Evolutionary conservation across 2,797 vertebrate genomes (phyloP), one percentile per base, ranked within the genome.

Genomic region (Ctenosaura bakeri): DNA sequence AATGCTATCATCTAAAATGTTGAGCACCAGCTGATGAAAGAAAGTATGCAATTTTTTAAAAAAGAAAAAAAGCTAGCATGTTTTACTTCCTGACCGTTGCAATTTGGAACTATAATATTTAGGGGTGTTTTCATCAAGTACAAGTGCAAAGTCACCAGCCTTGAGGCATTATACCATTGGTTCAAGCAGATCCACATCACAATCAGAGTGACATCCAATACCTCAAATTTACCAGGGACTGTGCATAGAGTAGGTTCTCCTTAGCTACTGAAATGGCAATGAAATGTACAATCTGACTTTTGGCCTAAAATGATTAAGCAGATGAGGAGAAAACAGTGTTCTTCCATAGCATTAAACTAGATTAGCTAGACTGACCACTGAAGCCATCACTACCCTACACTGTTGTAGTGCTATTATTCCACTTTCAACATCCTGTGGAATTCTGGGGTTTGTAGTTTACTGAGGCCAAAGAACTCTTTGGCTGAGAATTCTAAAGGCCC

Each of bases 121-220:
- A 74, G 69, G 83, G 38, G n/a, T 59, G 38, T 88, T 89, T 78
- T 77, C 73, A 84, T 69, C 35, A 29, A 54, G 32, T 54, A 84
- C 5, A 12, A 26, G 10, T 81, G 71, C n/a, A 42, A 78, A 83
- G 5, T 54, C 59, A 66, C 46, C 64, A 52, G n/a, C 14, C 73
- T 66, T 38, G 38, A 42, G 46, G 42, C 29, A 76, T 59, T n/a
- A 62, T 26, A 74, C 69, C 29, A n/a, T 62, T 76, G 38, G 14
- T 77, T 84, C 82, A 3, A 66, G 35, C 46, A 64, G 26, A 50
- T 29, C 26, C 24, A 78, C 74, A 52, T 56, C 42, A 77, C 22
- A 79, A 35, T 7, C 73, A 26, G 20, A 20, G 29, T 64, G 56
- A 32, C 80, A 64, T 50, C 16, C 54, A 84, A 26, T 22, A 69